Conservation (phyloP, 2,113 vertebrate genomes). For the Corythornis madagascariensis region DNA sequence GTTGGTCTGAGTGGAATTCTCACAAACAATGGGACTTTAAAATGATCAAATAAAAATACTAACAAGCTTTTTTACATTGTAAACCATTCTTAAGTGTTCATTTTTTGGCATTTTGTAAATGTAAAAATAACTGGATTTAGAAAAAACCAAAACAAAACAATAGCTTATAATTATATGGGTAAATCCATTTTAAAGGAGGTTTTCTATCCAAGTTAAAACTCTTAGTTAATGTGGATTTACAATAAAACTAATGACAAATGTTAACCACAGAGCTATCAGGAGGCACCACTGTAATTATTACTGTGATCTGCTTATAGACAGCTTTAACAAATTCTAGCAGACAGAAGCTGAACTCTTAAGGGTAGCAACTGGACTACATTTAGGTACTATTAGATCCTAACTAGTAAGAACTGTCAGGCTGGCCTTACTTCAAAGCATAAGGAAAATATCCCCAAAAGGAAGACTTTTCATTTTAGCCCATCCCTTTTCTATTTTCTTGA, state of each 20-base stretch:
- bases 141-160: background rate
- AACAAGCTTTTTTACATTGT: background rate
- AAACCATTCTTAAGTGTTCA: background rate
- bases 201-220: background rate
- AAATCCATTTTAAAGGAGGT: background rate
- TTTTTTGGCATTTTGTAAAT: conserved; percentile 14
- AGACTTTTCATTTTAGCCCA: conserved; percentile 21
- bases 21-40: conserved; percentile 15
- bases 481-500: conserved; percentile 43
- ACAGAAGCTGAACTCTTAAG: conserved; percentile 48
- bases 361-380: conserved; percentile 46
- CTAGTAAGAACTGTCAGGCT: conserved; percentile 61
- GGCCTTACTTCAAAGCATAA: conserved; percentile 63
- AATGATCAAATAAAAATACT: conserved; percentile 42
- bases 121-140: background rate
- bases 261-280: conserved; percentile 65
- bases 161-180: background rate
- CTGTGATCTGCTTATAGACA: conserved; percentile 63
- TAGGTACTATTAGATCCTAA: conserved; percentile 59
- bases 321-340: conserved; percentile 64
- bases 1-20: background rate
- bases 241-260: conserved; percentile 41
- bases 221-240: conserved; percentile 30
- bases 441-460: conserved; percentile 62
- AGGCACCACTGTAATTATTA: conserved; percentile 46